Conservation (phyloP, 2,113 vertebrate species). For the Phylloscopus trochiloides region DNA sequence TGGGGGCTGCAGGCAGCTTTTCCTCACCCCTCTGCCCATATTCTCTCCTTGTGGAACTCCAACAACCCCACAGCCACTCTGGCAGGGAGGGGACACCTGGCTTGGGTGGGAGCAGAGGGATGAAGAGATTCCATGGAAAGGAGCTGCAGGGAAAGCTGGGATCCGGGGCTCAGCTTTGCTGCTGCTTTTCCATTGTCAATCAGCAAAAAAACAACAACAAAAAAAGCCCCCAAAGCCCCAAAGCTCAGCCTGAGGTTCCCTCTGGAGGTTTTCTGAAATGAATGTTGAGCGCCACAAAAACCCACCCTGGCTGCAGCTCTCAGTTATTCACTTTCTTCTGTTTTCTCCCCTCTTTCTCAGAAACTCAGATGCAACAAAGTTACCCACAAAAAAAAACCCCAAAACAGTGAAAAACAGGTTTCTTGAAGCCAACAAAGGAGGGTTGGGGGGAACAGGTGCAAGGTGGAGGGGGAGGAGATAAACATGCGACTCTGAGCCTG, state of each 20-base stretch:
- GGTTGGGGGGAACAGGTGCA: background rate
- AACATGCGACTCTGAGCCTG: background rate
- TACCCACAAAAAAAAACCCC: background rate
- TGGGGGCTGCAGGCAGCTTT: background rate
- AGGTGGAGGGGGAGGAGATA: background rate
- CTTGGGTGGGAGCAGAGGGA: background rate
- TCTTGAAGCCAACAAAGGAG: background rate
- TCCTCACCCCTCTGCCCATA: accelerated
- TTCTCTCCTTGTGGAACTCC: background rate
- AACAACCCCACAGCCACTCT: background rate
- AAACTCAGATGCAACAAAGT: slow-evolving; percentile 8
- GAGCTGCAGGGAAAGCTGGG: background rate
- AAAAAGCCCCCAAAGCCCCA: background rate
- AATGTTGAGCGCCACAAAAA: background rate
- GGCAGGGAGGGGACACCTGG: too few relatives aligned
- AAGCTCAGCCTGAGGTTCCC: background rate
- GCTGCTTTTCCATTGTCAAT: background rate
- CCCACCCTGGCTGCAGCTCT: background rate
- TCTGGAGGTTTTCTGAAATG: background rate
- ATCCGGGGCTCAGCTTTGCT: background rate
- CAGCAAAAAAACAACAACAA: background rate
- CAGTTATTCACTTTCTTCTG: background rate
- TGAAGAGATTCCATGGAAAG: accelerated
- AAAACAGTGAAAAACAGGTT: background rate
- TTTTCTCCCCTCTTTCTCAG: background rate